These are phyloP conservation scores for Spongia lamella DNA, from an alignment of 37 sponge, comb jelly and placozoan genomes.

Conservation along the genomic window DNA sequence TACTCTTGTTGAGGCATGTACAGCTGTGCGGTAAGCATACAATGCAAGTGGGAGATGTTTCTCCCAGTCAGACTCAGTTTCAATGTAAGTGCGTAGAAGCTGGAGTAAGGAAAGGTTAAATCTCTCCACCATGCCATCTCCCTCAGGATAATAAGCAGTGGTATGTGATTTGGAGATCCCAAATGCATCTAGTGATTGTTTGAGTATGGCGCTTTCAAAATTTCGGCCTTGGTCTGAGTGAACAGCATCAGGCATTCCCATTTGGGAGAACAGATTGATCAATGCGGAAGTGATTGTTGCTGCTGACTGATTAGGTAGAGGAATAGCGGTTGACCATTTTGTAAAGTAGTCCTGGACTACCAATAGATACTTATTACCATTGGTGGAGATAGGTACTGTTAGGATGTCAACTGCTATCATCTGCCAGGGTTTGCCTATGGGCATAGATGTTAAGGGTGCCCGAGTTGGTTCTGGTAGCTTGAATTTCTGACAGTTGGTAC, in stretches of 20 bases:
- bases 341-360: background rate
- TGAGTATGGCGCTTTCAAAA: conserved; percentile 4
- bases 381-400: background rate
- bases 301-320: too few species aligned
- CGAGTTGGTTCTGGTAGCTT: too few species aligned
- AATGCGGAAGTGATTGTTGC: too few species aligned
- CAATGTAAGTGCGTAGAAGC: too few species aligned
- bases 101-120: conserved; percentile 9
- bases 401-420: conserved; percentile 23
- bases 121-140: conserved; percentile 27
- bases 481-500: too few species aligned
- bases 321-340: too few species aligned
- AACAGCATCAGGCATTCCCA: background rate
- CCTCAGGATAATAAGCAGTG: conserved; percentile 18
- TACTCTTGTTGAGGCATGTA: too few species aligned
- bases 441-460: conserved; percentile 9
- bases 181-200: conserved; percentile 2
- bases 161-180: conserved; percentile 8
- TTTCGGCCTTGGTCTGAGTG: too few species aligned
- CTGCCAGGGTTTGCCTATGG: conserved; percentile 2
- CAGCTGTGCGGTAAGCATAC: too few species aligned
- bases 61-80: too few species aligned
- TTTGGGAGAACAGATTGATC: background rate
- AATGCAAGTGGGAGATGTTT: too few species aligned
- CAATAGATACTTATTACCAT: background rate